Percentiles rank a stretch among this genome's conserved stretches.
phyloP scores from a whole-genome alignment of 1,140 invertebrate species.

The Drosophila asahinai region DNA sequence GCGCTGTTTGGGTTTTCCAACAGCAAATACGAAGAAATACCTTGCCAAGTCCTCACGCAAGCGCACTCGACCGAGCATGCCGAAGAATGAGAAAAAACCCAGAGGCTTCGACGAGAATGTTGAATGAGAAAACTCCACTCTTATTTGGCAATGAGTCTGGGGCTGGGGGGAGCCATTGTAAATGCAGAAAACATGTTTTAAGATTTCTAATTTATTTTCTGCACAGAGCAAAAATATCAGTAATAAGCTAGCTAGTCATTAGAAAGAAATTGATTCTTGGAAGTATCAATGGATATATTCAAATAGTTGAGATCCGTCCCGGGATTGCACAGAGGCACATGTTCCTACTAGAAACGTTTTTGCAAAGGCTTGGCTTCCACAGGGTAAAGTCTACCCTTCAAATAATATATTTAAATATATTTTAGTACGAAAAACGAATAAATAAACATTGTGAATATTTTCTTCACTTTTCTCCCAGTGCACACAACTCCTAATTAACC shows the following conservation, averaged over 20 bases:
- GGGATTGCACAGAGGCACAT: no score
- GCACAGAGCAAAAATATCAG: background rate
- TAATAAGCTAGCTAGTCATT: rapidly evolving
- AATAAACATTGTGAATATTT: background rate
- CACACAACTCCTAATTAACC: constrained; percentile 28
- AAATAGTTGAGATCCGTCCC: no score
- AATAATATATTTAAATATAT: background rate
- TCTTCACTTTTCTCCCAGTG: background rate
- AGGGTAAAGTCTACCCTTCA: no score
- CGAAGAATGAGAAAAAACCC: constrained; percentile 38
- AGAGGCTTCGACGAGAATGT: constrained; percentile 37
- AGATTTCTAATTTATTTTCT: constrained; percentile 35
- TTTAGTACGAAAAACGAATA: background rate
- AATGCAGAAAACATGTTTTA: constrained; percentile 59
- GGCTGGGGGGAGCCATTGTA: constrained; percentile 19
- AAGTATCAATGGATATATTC: background rate
- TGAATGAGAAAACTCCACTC: constrained; percentile 35
- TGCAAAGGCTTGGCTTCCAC: no score
- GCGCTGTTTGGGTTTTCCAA: constrained; percentile 7
- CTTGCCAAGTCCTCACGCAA: constrained; percentile 46
- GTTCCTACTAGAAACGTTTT: no score
- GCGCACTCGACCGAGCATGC: constrained; percentile 40
- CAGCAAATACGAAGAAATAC: background rate
- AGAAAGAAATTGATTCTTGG: no score
- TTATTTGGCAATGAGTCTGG: constrained; percentile 72